Percentiles rank a stretch among this genome's conserved stretches.
phyloP scores from a whole-genome alignment of 2,797 vertebrate species.

The Pangasius larnaudii region DNA sequence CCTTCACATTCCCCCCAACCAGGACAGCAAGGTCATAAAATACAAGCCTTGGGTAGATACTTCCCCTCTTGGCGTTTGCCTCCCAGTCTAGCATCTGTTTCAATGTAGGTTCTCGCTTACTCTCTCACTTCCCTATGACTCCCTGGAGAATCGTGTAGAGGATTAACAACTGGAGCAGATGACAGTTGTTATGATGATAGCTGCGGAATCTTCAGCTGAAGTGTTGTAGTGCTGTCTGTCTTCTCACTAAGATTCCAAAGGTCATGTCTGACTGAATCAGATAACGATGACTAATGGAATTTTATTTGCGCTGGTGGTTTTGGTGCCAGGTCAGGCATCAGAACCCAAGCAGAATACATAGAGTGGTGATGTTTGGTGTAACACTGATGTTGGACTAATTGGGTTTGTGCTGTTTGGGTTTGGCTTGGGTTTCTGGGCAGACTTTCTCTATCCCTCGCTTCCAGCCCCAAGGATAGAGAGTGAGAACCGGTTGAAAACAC shows the following conservation, averaged over 20 bases:
- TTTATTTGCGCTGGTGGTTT: neutral
- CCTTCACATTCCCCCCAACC: slow-evolving; percentile 25
- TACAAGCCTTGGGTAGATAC: slow-evolving; percentile 29
- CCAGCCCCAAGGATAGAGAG: neutral
- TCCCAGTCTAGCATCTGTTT: slow-evolving; percentile 47
- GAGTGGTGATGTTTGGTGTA: neutral
- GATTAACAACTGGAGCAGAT: slow-evolving; percentile 42
- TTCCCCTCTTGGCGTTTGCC: slow-evolving; percentile 26
- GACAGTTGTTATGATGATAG: slow-evolving; percentile 1
- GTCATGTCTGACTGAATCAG: slow-evolving; percentile 15
- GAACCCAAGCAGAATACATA: neutral
- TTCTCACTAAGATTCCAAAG: neutral
- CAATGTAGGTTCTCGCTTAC: slow-evolving; percentile 29
- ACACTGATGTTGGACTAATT: neutral
- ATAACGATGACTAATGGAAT: neutral
- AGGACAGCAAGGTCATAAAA: slow-evolving; percentile 43
- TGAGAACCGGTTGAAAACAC: slow-evolving; percentile 8
- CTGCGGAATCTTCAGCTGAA: slow-evolving; percentile 2
- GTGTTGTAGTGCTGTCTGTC: neutral
- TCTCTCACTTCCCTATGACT: slow-evolving; percentile 26
- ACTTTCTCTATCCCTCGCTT: neutral
- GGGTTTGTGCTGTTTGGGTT: slow-evolving; percentile 17
- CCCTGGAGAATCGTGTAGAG: slow-evolving; percentile 35
- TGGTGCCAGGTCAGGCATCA: neutral
- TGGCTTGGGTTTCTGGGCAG: slow-evolving; percentile 8